Conservation (phyloP, 2,797 vertebrate species). For the Coregonus suidteri region DNA sequence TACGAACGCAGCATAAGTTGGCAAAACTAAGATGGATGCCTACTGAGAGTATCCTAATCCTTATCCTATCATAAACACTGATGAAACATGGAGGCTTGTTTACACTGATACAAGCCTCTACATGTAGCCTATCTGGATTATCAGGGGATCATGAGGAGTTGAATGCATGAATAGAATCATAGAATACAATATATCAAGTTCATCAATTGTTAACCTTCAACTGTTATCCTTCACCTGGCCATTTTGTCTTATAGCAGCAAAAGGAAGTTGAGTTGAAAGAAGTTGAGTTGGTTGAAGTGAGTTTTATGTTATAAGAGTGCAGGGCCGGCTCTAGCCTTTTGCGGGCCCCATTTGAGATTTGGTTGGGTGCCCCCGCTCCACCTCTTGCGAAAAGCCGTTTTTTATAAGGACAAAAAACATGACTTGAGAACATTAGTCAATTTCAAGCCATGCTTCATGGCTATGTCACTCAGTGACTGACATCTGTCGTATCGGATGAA, state of each 20-base stretch:
- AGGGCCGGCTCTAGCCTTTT: neutral
- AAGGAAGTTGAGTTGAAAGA: slow-evolving; percentile 4
- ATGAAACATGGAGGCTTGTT: slow-evolving; percentile 33
- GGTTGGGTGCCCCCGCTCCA: neutral
- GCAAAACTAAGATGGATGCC: slow-evolving; percentile 28
- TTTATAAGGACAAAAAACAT: neutral
- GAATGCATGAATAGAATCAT: neutral
- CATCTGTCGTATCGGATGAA: no score
- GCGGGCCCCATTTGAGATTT: neutral
- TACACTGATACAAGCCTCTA: neutral
- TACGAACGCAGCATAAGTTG: no score
- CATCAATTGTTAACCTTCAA: neutral
- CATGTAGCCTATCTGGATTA: neutral
- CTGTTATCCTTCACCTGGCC: neutral
- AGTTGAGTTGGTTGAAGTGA: slow-evolving; percentile 2
- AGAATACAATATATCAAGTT: neutral
- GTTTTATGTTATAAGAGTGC: neutral
- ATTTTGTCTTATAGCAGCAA: slow-evolving; percentile 1
- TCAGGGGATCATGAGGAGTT: neutral
- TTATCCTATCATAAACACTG: slow-evolving; percentile 28
- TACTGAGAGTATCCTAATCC: slow-evolving; percentile 27
- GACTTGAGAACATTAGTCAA: neutral
- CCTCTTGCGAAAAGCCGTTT: neutral
- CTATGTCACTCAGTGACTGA: no score
- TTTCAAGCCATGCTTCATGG: neutral